Evolutionary conservation across 2,113 vertebrate genomes (phyloP).

Genomic region (Bungarus multicinctus): DNA sequence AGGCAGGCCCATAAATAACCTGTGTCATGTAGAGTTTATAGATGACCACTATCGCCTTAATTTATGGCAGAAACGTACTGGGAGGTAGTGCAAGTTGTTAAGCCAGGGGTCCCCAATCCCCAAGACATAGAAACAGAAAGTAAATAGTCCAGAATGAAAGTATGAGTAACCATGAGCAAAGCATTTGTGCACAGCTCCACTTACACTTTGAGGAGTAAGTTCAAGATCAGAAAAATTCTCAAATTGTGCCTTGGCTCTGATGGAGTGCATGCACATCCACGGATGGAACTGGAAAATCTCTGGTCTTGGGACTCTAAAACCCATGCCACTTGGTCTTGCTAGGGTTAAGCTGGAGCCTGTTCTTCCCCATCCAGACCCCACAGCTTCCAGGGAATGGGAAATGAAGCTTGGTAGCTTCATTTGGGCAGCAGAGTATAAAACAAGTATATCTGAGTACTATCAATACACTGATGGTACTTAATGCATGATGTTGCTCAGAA

Average conservation of each 20-base stretch:
- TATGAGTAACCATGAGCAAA: neutral
- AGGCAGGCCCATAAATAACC: neutral
- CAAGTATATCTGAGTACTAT: neutral
- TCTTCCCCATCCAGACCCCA: neutral
- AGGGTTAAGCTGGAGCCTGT: neutral
- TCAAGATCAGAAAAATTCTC: neutral
- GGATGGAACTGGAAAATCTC: neutral
- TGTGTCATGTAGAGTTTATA: neutral
- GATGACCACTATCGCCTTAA: neutral
- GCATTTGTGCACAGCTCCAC: neutral
- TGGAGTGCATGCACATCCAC: neutral
- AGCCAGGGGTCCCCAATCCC: neutral
- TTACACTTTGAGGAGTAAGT: neutral
- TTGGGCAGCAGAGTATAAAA: neutral
- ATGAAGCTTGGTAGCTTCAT: neutral
- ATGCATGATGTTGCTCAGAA: neutral
- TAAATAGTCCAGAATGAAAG: neutral
- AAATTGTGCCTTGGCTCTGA: neutral
- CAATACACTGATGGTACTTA: neutral
- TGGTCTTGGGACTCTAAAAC: neutral
- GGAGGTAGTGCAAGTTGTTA: neutral
- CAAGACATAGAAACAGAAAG: no score
- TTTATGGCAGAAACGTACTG: neutral
- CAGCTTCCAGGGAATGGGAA: neutral
- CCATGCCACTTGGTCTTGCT: neutral